These are phyloP conservation scores for Tachuris rubrigastra DNA, from an alignment of 2,113 vertebrate genomes.

Conservation along the genomic window DNA sequence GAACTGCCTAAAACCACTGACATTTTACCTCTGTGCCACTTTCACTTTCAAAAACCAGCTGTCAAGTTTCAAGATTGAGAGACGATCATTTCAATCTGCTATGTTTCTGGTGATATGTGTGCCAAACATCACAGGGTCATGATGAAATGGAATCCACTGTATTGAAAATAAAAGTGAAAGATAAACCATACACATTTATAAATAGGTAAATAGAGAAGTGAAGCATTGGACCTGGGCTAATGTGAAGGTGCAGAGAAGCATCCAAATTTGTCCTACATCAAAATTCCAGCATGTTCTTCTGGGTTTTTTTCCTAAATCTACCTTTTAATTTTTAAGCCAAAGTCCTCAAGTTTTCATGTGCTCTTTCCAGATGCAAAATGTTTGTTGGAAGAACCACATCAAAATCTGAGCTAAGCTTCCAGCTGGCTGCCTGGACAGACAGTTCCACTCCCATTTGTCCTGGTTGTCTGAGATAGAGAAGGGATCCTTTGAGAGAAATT, in stretches of 20 bases:
- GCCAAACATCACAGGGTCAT: background rate
- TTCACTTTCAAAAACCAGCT: conserved; percentile 15
- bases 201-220: background rate
- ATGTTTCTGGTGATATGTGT: rapidly evolving
- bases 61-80: background rate
- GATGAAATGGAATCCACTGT: background rate
- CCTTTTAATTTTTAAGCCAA: background rate
- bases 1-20: background rate
- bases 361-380: background rate
- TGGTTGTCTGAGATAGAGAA: background rate
- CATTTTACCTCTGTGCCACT: background rate
- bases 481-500: background rate
- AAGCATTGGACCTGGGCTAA: background rate
- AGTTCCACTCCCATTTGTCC: background rate
- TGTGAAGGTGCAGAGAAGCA: background rate
- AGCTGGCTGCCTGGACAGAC: background rate
- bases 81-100: background rate
- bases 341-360: background rate
- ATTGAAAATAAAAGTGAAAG: background rate
- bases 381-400: background rate
- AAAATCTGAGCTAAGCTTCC: background rate
- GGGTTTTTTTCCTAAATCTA: background rate
- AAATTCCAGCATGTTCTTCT: background rate
- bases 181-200: background rate
- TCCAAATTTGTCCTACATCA: background rate